These are phyloP conservation scores for Astur gentilis DNA, from an alignment of 2,113 vertebrate species.

Conservation along the genomic window DNA sequence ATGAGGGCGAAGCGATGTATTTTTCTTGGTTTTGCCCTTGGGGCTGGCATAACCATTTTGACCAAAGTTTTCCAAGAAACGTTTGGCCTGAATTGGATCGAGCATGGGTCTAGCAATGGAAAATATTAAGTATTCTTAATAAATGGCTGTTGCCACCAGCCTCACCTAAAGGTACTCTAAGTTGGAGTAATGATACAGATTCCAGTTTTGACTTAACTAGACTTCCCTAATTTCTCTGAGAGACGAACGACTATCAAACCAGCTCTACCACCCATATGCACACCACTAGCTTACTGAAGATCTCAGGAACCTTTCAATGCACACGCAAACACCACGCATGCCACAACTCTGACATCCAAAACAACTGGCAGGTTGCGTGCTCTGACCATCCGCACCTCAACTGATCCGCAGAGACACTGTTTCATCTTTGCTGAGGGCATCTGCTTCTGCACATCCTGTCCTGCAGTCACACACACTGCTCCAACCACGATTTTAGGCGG, in stretches of 20 bases:
- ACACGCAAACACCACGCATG: not conserved
- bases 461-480: not conserved
- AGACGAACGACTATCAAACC: not conserved
- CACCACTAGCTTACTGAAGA: not conserved
- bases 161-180: not conserved
- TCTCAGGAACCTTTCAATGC: not conserved
- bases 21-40: not conserved
- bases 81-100: not conserved
- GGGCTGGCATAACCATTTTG: not conserved
- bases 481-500: fast-evolving
- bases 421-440: not conserved
- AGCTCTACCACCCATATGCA: not conserved
- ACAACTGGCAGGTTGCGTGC: not conserved
- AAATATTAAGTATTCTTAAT: not conserved
- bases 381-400: not conserved
- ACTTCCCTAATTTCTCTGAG: not conserved
- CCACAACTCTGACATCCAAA: not conserved
- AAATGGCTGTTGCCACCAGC: not conserved
- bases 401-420: not conserved
- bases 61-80: not conserved
- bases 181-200: not conserved
- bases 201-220: not conserved
- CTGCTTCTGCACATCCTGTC: not conserved
- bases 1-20: fast-evolving
- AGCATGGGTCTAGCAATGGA: not conserved